These are phyloP conservation scores for Catostylus mosaicus DNA, from an alignment of 30 jellyfish, hydroid and myxozoan genomes.

Conservation along the genomic window DNA sequence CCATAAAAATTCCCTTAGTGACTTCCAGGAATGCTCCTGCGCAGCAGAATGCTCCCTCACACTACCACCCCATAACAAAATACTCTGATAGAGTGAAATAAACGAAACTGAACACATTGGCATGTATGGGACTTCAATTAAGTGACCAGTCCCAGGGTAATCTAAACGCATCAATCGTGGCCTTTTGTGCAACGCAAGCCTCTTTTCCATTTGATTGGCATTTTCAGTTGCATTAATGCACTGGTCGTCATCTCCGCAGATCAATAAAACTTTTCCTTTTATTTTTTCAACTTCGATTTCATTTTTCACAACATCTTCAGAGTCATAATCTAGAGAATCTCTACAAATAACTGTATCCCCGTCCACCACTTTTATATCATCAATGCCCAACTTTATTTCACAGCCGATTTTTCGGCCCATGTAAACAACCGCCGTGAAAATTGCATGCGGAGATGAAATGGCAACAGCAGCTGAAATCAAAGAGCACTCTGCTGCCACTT, in stretches of 20 bases:
- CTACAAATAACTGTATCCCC: neutral
- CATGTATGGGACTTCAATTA: conserved; percentile 81
- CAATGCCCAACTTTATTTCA: neutral
- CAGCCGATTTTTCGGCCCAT: conserved; percentile 15
- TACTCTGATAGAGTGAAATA: neutral
- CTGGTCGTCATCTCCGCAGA: conserved; percentile 56
- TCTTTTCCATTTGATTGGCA: conserved; percentile 21
- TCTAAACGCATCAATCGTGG: conserved; percentile 11
- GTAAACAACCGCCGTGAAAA: neutral
- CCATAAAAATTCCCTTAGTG: conserved; percentile 35
- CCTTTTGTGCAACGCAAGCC: neutral
- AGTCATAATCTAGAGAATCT: neutral
- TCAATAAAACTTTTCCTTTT: conserved; percentile 16
- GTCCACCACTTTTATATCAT: neutral
- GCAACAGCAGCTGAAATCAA: conserved; percentile 47
- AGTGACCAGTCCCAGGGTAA: conserved; percentile 81
- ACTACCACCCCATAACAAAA: conserved; percentile 70
- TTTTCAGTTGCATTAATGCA: neutral
- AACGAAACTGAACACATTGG: conserved; percentile 61
- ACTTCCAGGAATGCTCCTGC: conserved; percentile 78
- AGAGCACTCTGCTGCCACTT: conserved; percentile 39
- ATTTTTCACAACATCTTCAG: neutral
- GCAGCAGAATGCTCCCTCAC: conserved; percentile 69
- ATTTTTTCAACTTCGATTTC: conserved; percentile 57
- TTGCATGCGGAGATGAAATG: conserved; percentile 12